Evolutionary conservation across 1,140 invertebrate genomes (phyloP).

Genomic region (Drosophila mojavensis): DNA sequence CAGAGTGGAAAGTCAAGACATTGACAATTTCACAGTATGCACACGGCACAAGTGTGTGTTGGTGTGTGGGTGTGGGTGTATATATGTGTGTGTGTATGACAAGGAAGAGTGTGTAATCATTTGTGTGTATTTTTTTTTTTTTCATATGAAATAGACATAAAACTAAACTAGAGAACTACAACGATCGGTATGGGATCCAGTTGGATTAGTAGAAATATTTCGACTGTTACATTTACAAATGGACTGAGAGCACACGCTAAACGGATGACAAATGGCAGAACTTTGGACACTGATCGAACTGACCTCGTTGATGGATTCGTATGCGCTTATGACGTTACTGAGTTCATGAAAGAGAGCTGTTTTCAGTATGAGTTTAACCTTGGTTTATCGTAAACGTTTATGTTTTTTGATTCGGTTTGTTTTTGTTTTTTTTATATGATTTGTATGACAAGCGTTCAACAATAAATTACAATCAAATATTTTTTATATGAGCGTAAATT

Average conservation of each 20-base stretch:
- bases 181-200: slow-evolving; percentile 3
- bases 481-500: slow-evolving; percentile 20
- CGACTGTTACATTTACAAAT: slow-evolving; percentile 19
- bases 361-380: slow-evolving; percentile 81
- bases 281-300: slow-evolving; percentile 68
- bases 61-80: neutral
- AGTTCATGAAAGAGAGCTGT: slow-evolving; percentile 80
- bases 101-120: slow-evolving; percentile 18
- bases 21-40: slow-evolving; percentile 41
- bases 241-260: slow-evolving; percentile 23
- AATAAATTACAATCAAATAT: slow-evolving; percentile 44
- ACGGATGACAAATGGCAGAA: slow-evolving; percentile 21
- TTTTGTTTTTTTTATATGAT: slow-evolving; percentile 3
- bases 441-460: slow-evolving; percentile 40
- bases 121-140: neutral
- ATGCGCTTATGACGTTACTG: slow-evolving; percentile 78
- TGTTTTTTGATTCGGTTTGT: slow-evolving; percentile 17
- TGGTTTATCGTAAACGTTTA: slow-evolving; percentile 39
- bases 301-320: slow-evolving; percentile 75
- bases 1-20: slow-evolving; percentile 55
- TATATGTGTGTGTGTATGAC: neutral
- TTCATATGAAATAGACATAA: slow-evolving; percentile 44
- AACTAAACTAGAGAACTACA: slow-evolving; percentile 47
- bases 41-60: slow-evolving; percentile 29
- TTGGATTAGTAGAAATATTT: slow-evolving; percentile 28